Evolutionary conservation across 2,113 vertebrate species (phyloP), one percentile per base, ranked within the genome.

Genomic region (Rhinoptilus africanus): DNA sequence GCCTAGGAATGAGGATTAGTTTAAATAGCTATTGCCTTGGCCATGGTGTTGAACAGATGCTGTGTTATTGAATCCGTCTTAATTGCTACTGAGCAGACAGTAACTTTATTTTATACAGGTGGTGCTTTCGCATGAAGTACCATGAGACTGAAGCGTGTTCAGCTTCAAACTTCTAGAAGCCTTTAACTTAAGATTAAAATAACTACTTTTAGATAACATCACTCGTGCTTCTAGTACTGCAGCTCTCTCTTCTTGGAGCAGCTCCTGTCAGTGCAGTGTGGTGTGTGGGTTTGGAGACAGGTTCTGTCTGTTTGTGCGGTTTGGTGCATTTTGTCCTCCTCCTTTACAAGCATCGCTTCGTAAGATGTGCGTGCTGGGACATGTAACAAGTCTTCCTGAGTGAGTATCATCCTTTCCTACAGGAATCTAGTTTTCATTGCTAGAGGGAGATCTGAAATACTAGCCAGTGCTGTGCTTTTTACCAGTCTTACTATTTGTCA

Each of bases 241-340:
- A 37, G 3, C 62, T 68, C 47, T 63, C 60, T 68, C n/a, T 71
- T 62, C 62, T 39, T 67, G 66, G 21, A 75, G 30, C 30, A n/a
- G 1, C 66, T 76, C 9, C 48, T 69, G 81, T 45, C 56, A 27
- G 53, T 51, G 11, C 27, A 23, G 39, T 30, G 41, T 43, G 37
- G 20, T 30, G 39, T 62, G 85, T 85, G 92, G 83, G 63, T 88
- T 92, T 86, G 39, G 18, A 57, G 85, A 91, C 92, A 78, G 77
- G 88, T 95, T 96, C 57, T 79, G 94, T 92, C 86, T 91, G 93
- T 95, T 66, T 5, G 69, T 92, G 94, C 2, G 7, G 93, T 87
- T 91, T 78, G 43, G 60, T 77, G 64, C 16, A 3, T 74, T 59
- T 71, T 68, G 15, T 45, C 73, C 1, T 12, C 63, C 79, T 67